Evolutionary conservation across 2,113 vertebrate genomes (phyloP).

Genomic region (Panthera leo): DNA sequence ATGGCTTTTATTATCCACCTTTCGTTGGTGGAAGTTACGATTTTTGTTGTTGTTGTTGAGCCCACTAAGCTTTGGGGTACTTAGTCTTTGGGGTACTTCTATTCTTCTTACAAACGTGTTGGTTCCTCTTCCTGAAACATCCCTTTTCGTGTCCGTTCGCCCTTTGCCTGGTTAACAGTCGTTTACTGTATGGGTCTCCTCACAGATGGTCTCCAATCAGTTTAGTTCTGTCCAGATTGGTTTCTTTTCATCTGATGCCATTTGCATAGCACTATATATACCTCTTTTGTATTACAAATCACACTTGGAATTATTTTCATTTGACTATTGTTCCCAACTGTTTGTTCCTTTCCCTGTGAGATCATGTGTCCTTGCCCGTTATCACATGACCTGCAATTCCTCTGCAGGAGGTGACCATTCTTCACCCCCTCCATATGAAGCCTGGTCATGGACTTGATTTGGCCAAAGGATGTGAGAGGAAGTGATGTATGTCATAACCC

Average conservation of each 20-base stretch:
- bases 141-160: neutral
- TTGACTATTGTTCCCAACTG: neutral
- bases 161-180: neutral
- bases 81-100: neutral
- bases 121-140: neutral
- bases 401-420: neutral
- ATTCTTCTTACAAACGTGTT: neutral
- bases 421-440: neutral
- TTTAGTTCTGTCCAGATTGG: too few species aligned
- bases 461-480: neutral
- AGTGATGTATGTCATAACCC: neutral
- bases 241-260: neutral
- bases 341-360: neutral
- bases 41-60: neutral
- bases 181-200: neutral
- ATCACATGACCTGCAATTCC: neutral
- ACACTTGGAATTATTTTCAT: neutral
- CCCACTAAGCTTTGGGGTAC: neutral
- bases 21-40: neutral
- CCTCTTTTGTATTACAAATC: neutral
- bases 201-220: neutral
- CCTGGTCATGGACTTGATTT: neutral
- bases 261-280: neutral
- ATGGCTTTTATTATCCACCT: neutral
- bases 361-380: neutral